These are phyloP conservation scores for Pseudomyrmex concolor DNA, from an alignment of 1,140 invertebrate genomes.

Conservation along the genomic window DNA sequence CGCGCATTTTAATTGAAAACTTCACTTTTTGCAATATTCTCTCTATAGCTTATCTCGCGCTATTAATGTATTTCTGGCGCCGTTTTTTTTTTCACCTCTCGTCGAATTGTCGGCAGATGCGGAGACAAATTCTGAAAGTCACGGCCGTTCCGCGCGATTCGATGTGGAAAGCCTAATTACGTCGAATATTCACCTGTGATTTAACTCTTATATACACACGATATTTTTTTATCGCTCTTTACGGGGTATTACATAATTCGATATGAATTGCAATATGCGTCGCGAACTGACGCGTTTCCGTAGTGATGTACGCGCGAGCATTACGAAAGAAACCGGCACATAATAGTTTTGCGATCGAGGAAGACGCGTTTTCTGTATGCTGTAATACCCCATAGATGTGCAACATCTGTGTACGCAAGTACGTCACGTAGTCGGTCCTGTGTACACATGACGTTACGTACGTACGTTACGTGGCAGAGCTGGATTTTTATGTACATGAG, in stretches of 20 bases:
- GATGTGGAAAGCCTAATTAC: too few relatives aligned
- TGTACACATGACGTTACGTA: constrained; percentile 44
- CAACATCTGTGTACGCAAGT: constrained; percentile 27
- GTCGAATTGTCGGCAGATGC: background rate
- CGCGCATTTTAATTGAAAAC: constrained; percentile 23
- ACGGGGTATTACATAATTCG: constrained; percentile 32
- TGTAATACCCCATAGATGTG: constrained; percentile 41
- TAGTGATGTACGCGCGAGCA: too few relatives aligned
- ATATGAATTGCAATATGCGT: background rate
- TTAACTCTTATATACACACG: constrained; percentile 6
- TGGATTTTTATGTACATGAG: constrained; percentile 71
- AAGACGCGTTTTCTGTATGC: background rate
- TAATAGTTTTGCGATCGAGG: background rate
- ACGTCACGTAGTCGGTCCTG: constrained; percentile 40
- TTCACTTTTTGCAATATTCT: background rate
- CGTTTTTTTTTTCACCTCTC: background rate
- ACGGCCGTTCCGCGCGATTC: background rate
- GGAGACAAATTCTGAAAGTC: constrained; percentile 19
- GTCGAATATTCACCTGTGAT: constrained; percentile 1
- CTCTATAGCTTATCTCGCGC: background rate
- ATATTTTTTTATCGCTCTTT: background rate
- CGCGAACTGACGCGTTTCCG: too few relatives aligned
- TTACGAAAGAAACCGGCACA: background rate
- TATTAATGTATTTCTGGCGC: background rate
- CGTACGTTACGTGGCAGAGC: constrained; percentile 58